A percentile compares a stretch with the other conserved stretches of the same genome.
phyloP scores from a whole-genome alignment of 2,888 invertebrate species.

The Nomada goodeniana region DNA sequence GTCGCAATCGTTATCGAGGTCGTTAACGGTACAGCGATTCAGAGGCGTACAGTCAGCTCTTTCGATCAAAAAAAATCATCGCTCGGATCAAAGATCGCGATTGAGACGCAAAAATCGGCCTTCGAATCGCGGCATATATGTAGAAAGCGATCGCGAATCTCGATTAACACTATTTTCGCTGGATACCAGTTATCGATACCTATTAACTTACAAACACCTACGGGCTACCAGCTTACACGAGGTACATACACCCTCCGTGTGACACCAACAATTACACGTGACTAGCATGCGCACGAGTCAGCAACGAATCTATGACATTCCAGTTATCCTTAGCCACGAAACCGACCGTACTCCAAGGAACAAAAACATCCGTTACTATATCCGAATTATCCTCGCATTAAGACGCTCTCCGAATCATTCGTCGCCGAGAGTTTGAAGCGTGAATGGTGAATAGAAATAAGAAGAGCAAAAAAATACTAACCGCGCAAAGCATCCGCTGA shows the following conservation, averaged over 20 bases:
- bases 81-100: slow-evolving; percentile 27
- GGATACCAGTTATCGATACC: slow-evolving; percentile 1
- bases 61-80: slow-evolving; percentile 33
- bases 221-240: neutral
- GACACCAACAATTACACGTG: slow-evolving; percentile 16
- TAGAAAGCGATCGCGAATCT: neutral
- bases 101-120: slow-evolving; percentile 6
- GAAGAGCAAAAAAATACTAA: slow-evolving; percentile 19
- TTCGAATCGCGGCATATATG: neutral
- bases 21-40: slow-evolving; percentile 47
- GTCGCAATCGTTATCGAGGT: slow-evolving; percentile 50
- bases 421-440: neutral
- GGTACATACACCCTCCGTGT: neutral
- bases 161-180: neutral
- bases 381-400: slow-evolving; percentile 10
- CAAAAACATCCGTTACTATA: slow-evolving; percentile 13
- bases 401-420: slow-evolving; percentile 6
- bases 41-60: slow-evolving; percentile 6
- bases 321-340: neutral
- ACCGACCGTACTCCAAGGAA: neutral
- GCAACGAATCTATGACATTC: slow-evolving; percentile 13
- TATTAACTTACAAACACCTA: neutral
- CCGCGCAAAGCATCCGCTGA: slow-evolving; percentile 6
- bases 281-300: neutral
- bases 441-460: neutral